Percentiles rank a stretch among this genome's conserved stretches.
Conservation (phyloP, 2,888 invertebrate genomes). For the Eupithecia subfuscata region DNA sequence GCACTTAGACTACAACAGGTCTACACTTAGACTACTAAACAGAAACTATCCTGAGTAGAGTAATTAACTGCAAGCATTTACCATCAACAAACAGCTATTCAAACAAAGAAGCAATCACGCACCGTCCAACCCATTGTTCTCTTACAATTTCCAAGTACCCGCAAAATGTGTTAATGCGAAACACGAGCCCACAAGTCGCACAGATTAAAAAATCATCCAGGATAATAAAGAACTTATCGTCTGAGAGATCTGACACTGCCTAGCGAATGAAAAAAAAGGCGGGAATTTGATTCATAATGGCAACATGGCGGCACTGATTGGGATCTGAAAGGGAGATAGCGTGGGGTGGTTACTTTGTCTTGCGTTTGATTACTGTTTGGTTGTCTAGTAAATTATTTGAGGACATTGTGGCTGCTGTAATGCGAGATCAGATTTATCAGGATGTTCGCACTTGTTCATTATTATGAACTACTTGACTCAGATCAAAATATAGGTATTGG, state of each 20-base stretch:
- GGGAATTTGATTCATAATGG: constrained; percentile 82
- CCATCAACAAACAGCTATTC: constrained; percentile 15
- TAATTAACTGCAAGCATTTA: constrained; percentile 10
- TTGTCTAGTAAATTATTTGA: constrained; percentile 15
- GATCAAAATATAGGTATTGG: no score
- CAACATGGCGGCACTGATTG: constrained; percentile 80
- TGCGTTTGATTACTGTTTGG: constrained; percentile 65
- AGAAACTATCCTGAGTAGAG: neutral
- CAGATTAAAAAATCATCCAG: constrained; percentile 82
- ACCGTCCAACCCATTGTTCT: constrained; percentile 32
- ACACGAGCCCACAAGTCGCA: constrained; percentile 61
- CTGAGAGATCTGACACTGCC: constrained; percentile 79
- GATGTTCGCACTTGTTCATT: constrained; percentile 9
- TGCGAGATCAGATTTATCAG: constrained; percentile 2
- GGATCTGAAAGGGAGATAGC: constrained; percentile 77
- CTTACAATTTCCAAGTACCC: constrained; percentile 28
- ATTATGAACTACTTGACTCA: no score
- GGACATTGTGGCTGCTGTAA: constrained; percentile 9
- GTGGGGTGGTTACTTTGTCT: constrained; percentile 77
- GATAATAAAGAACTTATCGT: constrained; percentile 81
- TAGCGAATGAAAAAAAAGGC: constrained; percentile 75
- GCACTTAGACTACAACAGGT: no score
- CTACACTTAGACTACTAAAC: no score
- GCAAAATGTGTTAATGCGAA: constrained; percentile 68
- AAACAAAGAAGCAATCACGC: constrained; percentile 26